phyloP scores from a whole-genome alignment of 2,113 vertebrate species.

The Bujurquina vittata region DNA sequence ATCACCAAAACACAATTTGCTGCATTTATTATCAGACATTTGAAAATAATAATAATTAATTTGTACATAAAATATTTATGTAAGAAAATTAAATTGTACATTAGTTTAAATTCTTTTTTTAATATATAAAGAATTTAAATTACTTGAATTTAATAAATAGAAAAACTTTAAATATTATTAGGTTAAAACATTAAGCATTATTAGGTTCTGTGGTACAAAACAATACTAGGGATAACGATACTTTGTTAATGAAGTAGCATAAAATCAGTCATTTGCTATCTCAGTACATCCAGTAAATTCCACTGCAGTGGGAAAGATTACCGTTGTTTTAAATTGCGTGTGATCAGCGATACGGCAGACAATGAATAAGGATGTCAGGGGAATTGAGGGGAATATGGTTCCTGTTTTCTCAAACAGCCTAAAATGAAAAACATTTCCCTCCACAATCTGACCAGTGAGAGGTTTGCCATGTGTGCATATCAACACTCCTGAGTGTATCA shows the following conservation, averaged over 20 bases:
- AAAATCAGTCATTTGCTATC: background rate
- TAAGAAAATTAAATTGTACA: background rate
- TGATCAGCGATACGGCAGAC: constrained; percentile 16
- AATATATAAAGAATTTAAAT: background rate
- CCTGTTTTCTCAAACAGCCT: constrained; percentile 57
- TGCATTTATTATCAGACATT: background rate
- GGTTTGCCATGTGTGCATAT: constrained; percentile 32
- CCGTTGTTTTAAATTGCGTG: constrained; percentile 23
- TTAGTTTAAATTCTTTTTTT: too few species aligned
- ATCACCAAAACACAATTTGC: background rate
- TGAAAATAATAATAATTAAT: background rate
- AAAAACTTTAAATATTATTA: background rate
- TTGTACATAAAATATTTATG: background rate
- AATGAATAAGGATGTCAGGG: constrained; percentile 35
- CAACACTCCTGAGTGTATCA: background rate
- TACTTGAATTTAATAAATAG: background rate
- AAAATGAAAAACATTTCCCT: constrained; percentile 68
- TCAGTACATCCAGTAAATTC: constrained; percentile 4
- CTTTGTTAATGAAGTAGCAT: background rate
- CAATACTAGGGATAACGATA: background rate
- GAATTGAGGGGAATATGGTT: constrained; percentile 45
- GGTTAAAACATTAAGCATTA: background rate
- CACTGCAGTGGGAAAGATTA: background rate
- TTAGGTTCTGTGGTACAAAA: background rate
- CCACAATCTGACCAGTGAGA: constrained; percentile 39